These are phyloP conservation scores for Leucoma salicis DNA, from an alignment of 2,888 invertebrate genomes.

Conservation along the genomic window DNA sequence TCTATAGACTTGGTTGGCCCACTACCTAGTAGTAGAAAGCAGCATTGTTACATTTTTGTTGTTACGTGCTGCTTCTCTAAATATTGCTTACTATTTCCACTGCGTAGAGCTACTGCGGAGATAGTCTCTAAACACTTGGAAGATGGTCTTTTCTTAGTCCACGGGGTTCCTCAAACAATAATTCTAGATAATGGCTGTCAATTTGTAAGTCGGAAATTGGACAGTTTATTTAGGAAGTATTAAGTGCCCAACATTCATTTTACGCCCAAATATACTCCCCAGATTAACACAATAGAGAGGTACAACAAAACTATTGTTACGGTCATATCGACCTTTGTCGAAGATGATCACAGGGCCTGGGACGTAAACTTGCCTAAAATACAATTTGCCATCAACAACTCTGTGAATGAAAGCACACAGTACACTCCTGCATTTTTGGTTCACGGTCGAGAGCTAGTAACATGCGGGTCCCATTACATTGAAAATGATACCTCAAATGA, in stretches of 20 bases:
- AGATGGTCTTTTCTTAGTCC: slow-evolving; percentile 30
- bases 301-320: slow-evolving; percentile 16
- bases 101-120: not conserved
- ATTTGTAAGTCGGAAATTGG: slow-evolving; percentile 15
- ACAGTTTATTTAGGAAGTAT: slow-evolving; percentile 19
- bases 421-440: not conserved
- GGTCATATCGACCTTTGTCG: not conserved
- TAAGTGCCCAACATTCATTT: slow-evolving; percentile 25
- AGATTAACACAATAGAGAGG: no score
- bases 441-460: not conserved
- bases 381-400: not conserved
- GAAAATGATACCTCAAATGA: not conserved
- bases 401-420: not conserved
- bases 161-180: slow-evolving; percentile 33
- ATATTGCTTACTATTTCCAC: not conserved
- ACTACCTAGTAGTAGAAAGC: slow-evolving; percentile 9
- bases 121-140: not conserved
- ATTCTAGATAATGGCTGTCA: slow-evolving; percentile 33
- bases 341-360: not conserved
- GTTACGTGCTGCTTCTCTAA: not conserved
- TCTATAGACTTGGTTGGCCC: slow-evolving; percentile 19
- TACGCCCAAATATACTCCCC: slow-evolving; percentile 12
- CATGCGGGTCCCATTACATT: slow-evolving; percentile 1
- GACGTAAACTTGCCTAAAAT: no score
- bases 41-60: not conserved